Conservation (phyloP, 2,888 invertebrate species). For the Gortyna flavago region DNA sequence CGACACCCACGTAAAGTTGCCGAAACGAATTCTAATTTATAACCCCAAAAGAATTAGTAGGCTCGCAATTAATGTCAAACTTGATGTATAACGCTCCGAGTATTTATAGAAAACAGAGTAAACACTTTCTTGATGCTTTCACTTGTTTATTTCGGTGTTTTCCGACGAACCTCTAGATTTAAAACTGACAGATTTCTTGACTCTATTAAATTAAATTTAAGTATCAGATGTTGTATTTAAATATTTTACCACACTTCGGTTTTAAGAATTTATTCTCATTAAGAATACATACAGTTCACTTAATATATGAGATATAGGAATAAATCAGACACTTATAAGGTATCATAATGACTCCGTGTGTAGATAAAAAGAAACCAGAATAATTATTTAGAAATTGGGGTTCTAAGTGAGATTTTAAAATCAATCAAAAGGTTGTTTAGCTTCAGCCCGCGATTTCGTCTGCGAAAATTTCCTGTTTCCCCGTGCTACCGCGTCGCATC, state of each 20-base stretch:
- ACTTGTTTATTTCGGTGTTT: background rate
- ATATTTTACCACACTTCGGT: background rate
- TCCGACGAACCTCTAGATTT: background rate
- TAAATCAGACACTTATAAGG: background rate
- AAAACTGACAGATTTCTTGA: background rate
- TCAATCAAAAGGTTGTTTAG: background rate
- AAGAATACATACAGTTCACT: too few species aligned
- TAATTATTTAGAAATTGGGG: too few species aligned
- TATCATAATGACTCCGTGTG: too few species aligned
- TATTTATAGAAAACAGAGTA: background rate
- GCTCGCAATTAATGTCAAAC: conserved; percentile 48
- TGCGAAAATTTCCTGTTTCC: too few species aligned
- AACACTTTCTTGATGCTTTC: background rate
- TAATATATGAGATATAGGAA: too few species aligned
- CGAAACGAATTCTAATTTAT: conserved; percentile 45
- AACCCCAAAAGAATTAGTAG: conserved; percentile 36
- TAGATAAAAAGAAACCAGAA: too few species aligned
- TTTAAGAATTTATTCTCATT: too few species aligned
- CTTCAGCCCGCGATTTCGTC: too few species aligned
- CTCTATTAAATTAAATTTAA: background rate
- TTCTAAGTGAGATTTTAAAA: background rate
- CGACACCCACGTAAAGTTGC: conserved; percentile 33
- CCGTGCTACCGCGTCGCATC: too few species aligned
- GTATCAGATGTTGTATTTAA: background rate
- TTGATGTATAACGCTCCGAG: conserved; percentile 19